phyloP scores from a whole-genome alignment of 2,888 invertebrate species.

The Sialis lutaria region DNA sequence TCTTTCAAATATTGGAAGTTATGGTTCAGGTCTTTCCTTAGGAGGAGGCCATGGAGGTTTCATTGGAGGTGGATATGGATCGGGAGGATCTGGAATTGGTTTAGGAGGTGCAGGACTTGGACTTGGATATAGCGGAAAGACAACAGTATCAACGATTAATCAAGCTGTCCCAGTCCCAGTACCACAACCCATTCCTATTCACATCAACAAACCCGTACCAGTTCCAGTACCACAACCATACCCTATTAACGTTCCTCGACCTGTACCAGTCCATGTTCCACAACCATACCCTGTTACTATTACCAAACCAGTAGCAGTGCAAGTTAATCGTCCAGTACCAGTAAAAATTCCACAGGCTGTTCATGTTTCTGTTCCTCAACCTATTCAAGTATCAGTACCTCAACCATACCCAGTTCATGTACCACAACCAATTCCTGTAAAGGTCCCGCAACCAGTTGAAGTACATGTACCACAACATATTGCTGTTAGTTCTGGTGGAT shows the following conservation, averaged over 20 bases:
- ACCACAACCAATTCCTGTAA: constrained; percentile 33
- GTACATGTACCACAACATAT: constrained; percentile 14
- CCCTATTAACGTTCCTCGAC: constrained; percentile 29
- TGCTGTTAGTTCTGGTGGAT: constrained; percentile 4
- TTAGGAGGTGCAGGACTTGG: constrained; percentile 17
- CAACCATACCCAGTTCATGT: constrained; percentile 23
- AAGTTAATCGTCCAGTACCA: constrained; percentile 20
- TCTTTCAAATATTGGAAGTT: constrained; percentile 6
- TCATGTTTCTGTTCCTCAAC: constrained; percentile 29
- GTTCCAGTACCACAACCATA: constrained; percentile 34
- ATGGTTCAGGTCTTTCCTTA: constrained; percentile 2
- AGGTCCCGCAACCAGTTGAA: constrained; percentile 33
- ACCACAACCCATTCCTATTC: constrained; percentile 23
- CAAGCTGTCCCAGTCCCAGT: constrained; percentile 22
- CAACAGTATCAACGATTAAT: constrained; percentile 20
- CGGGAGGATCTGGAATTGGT: constrained; percentile 6
- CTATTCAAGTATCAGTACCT: constrained; percentile 27
- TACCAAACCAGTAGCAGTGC: constrained; percentile 21
- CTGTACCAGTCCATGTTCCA: constrained; percentile 28
- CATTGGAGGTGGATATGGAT: constrained; percentile 5
- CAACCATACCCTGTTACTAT: constrained; percentile 23
- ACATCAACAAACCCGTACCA: constrained; percentile 30
- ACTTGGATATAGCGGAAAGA: constrained; percentile 15
- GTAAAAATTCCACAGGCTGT: constrained; percentile 16
- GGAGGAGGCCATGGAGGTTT: constrained; percentile 6